phyloP scores from a whole-genome alignment of 2,113 vertebrate species.

The Oncorhynchus masou region DNA sequence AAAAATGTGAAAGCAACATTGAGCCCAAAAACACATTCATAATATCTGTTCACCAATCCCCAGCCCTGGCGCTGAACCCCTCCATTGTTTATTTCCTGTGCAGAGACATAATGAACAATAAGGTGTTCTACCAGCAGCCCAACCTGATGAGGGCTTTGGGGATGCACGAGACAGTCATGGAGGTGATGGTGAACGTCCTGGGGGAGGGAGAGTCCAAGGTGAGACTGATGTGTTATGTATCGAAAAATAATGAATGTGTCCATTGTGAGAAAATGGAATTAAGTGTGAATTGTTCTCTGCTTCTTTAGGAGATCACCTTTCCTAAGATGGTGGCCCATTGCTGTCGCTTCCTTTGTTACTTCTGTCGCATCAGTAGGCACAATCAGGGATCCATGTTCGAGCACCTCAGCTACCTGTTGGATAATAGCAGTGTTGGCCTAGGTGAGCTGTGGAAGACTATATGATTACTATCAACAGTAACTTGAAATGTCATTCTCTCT shows the following conservation, averaged over 20 bases:
- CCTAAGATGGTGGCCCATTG: conserved; percentile 98
- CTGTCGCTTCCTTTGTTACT: conserved; percentile 96
- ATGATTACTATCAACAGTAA: neutral
- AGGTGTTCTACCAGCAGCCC: conserved; percentile 97
- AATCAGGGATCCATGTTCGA: conserved; percentile 98
- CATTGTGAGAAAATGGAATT: neutral
- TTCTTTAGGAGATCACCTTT: conserved; percentile 85
- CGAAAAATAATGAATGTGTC: neutral
- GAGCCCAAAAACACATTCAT: too few species aligned
- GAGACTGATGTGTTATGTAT: conserved; percentile 32
- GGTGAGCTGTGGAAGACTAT: conserved; percentile 71
- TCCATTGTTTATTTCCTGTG: neutral
- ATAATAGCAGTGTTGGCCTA: conserved; percentile 93
- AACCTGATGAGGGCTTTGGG: conserved; percentile 93
- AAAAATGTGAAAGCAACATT: neutral
- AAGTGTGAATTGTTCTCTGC: neutral
- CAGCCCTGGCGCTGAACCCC: neutral
- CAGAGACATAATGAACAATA: conserved; percentile 98
- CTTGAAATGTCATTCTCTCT: neutral
- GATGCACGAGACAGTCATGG: conserved; percentile 98
- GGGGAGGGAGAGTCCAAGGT: conserved; percentile 91
- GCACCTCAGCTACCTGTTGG: conserved; percentile 92
- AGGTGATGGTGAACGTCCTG: conserved; percentile 96
- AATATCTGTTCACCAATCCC: neutral
- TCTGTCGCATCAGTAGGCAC: conserved; percentile 93